A percentile compares a stretch with the other conserved stretches of the same genome.
Evolutionary conservation across 2,888 invertebrate genomes (phyloP).

Genomic region (Pandemis cinnamomeana): DNA sequence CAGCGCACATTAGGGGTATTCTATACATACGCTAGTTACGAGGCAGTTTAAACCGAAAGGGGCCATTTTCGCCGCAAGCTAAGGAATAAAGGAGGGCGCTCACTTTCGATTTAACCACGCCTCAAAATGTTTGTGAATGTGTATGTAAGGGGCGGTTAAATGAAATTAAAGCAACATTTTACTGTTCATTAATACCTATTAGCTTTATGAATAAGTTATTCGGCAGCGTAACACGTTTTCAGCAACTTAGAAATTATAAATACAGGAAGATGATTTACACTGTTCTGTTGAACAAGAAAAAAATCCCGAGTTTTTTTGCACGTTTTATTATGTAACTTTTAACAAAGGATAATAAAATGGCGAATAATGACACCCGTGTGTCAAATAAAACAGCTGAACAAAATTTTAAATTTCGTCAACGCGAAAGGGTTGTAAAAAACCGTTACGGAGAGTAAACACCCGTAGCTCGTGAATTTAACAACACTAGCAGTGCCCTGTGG

Average conservation of each 20-base stretch:
- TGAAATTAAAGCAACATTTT: constrained; percentile 45
- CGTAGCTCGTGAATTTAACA: constrained; percentile 68
- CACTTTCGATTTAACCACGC: constrained; percentile 71
- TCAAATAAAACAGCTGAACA: constrained; percentile 38
- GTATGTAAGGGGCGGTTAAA: constrained; percentile 48
- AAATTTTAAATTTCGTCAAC: constrained; percentile 39
- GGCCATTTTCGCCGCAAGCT: constrained; percentile 74
- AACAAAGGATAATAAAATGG: constrained; percentile 18
- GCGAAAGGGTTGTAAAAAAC: constrained; percentile 61
- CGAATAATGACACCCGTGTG: constrained; percentile 23
- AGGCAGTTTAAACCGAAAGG: constrained; percentile 66
- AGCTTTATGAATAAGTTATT: constrained; percentile 26
- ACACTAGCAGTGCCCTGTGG: constrained; percentile 76
- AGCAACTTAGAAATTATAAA: not conserved
- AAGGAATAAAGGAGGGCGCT: constrained; percentile 68
- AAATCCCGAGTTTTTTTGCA: not conserved
- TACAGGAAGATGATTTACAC: not conserved
- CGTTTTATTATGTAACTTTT: not conserved
- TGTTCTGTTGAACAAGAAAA: not conserved
- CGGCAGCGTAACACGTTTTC: not conserved
- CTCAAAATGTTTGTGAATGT: constrained; percentile 67
- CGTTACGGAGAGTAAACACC: constrained; percentile 75
- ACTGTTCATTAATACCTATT: constrained; percentile 26
- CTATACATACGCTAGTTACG: constrained; percentile 72
- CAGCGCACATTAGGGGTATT: constrained; percentile 68